Evolutionary conservation across 2,888 invertebrate genomes (phyloP).

Genomic region (Heliconius cydno): DNA sequence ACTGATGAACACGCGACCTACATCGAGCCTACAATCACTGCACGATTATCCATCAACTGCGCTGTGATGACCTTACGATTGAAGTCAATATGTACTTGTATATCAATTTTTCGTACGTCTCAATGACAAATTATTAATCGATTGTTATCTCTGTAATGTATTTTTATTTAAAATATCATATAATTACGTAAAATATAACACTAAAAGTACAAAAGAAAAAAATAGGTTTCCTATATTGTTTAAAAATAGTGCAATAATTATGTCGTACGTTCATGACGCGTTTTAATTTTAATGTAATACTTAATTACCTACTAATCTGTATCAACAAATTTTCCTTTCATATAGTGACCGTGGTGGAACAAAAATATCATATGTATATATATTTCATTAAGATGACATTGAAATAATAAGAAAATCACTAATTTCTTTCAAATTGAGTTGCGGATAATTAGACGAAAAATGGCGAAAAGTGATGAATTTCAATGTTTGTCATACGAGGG

Average conservation of each 20-base stretch:
- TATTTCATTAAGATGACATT: no score
- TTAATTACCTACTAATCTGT: neutral
- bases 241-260: neutral
- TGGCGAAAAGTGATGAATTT: no score
- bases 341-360: slow-evolving; percentile 11
- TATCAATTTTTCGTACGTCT: neutral
- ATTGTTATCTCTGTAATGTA: neutral
- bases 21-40: no score
- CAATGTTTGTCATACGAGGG: no score
- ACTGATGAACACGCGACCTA: no score
- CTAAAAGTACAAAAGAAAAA: neutral
- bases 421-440: no score
- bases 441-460: no score
- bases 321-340: neutral
- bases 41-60: no score
- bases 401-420: no score
- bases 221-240: neutral
- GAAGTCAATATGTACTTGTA: no score
- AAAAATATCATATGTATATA: neutral
- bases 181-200: neutral
- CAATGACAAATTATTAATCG: neutral
- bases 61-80: no score
- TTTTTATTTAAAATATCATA: neutral
- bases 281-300: neutral
- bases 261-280: neutral